A percentile compares a stretch with the other conserved stretches of the same genome.
phyloP scores from a whole-genome alignment of 2,113 vertebrate genomes.

The Austrofundulus limnaeus region DNA sequence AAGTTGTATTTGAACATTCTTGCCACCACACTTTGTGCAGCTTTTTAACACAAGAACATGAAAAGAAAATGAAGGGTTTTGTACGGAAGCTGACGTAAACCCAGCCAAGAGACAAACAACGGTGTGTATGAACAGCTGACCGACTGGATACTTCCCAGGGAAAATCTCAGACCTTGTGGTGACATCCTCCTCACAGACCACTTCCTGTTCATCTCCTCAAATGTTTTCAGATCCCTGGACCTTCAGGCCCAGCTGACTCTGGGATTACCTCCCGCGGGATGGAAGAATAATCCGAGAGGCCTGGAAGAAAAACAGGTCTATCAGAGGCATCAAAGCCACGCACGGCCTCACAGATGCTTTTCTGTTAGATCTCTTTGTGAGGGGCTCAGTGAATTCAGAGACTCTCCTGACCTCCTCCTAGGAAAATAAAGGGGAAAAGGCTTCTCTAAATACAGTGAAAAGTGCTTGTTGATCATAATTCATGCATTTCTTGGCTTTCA shows the following conservation, averaged over 20 bases:
- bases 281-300: slow-evolving; percentile 40
- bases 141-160: slow-evolving; percentile 68
- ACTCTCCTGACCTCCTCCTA: slow-evolving; percentile 27
- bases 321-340: slow-evolving; percentile 17
- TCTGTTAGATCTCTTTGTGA: slow-evolving; percentile 55
- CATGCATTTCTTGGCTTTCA: neutral
- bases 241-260: slow-evolving; percentile 11
- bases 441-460: slow-evolving; percentile 5
- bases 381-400: neutral
- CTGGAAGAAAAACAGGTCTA: slow-evolving; percentile 59
- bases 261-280: slow-evolving; percentile 35
- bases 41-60: neutral
- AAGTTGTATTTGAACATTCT: too few relatives aligned
- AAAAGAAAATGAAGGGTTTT: neutral
- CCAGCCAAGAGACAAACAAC: slow-evolving; percentile 47
- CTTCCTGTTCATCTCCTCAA: slow-evolving; percentile 69
- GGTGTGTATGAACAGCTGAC: slow-evolving; percentile 69
- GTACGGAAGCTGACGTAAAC: slow-evolving; percentile 12
- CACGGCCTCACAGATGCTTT: slow-evolving; percentile 21
- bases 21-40: neutral
- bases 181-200: slow-evolving; percentile 56
- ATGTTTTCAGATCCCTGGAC: slow-evolving; percentile 47
- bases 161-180: slow-evolving; percentile 46
- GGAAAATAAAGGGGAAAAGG: slow-evolving; percentile 16
- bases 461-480: neutral